Conservation (phyloP, 1,140 invertebrate species). For the Ruditapes philippinarum region DNA sequence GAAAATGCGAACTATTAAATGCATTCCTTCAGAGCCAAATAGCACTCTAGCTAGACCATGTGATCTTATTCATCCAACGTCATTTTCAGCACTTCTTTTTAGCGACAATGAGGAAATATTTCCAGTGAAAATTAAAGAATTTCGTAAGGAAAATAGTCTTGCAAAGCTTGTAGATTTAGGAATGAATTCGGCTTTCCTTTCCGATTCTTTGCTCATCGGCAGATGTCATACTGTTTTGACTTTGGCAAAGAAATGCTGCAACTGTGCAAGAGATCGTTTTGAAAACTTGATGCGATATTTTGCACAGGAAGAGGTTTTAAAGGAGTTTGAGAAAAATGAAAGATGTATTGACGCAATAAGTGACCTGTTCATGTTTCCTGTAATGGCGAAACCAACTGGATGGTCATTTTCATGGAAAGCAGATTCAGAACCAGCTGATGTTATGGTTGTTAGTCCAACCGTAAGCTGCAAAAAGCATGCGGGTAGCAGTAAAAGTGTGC, state of each 20-base stretch:
- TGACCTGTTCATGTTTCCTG: slow-evolving; percentile 65
- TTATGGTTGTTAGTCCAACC: neutral
- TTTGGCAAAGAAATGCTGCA: slow-evolving; percentile 17
- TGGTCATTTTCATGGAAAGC: slow-evolving; percentile 68
- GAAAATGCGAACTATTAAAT: neutral
- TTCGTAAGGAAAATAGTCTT: slow-evolving; percentile 7
- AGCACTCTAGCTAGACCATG: slow-evolving; percentile 5
- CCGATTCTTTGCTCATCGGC: slow-evolving; percentile 50
- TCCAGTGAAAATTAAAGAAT: neutral
- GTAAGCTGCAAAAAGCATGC: neutral
- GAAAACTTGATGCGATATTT: slow-evolving; percentile 57
- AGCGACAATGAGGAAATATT: slow-evolving; percentile 33
- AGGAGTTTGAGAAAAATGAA: neutral
- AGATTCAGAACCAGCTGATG: neutral
- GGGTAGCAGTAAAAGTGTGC: neutral
- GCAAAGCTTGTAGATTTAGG: slow-evolving; percentile 53
- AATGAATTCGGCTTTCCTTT: slow-evolving; percentile 66
- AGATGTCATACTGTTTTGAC: slow-evolving; percentile 60
- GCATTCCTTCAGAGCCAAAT: slow-evolving; percentile 60
- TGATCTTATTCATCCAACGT: slow-evolving; percentile 41
- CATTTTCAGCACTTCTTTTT: slow-evolving; percentile 5
- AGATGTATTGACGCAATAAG: neutral
- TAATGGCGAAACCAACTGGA: slow-evolving; percentile 33
- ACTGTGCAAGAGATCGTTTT: slow-evolving; percentile 31
- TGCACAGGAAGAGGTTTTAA: neutral